Conservation (phyloP, 2,113 vertebrate species). For the Entomyzon cyanotis region DNA sequence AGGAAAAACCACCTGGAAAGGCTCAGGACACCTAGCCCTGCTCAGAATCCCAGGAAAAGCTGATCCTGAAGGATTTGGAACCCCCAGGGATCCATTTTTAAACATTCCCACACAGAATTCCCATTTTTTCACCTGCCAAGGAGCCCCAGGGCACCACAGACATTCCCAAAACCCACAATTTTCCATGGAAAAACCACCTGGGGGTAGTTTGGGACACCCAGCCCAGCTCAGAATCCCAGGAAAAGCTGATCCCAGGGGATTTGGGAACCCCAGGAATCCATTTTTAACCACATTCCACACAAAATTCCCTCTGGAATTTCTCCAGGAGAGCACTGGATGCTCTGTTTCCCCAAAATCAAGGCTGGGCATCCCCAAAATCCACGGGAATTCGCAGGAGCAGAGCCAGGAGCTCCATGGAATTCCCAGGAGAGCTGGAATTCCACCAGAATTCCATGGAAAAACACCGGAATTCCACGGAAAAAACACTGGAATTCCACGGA, state of each 20-base stretch:
- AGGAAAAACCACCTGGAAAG: neutral
- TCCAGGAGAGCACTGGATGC: neutral
- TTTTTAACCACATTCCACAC: neutral
- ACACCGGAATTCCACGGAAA: neutral
- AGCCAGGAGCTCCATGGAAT: neutral
- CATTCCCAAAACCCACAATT: too few relatives aligned
- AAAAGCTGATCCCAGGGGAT: neutral
- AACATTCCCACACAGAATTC: neutral
- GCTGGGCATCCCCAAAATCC: neutral
- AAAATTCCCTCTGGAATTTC: neutral
- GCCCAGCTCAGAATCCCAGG: neutral
- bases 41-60: too few relatives aligned
- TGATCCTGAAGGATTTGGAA: too few relatives aligned
- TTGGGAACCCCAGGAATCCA: accelerated
- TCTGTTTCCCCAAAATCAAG: too few relatives aligned
- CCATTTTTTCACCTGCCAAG: too few relatives aligned
- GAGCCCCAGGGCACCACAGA: too few relatives aligned
- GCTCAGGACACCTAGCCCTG: neutral
- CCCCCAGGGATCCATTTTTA: neutral
- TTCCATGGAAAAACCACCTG: neutral
- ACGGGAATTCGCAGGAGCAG: neutral
- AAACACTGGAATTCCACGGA: neutral
- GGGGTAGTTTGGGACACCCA: accelerated
- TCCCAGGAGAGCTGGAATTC: neutral
- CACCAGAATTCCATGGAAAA: neutral